These are phyloP conservation scores for Urocolius indicus DNA, from an alignment of 2,113 vertebrate genomes.

Conservation along the genomic window DNA sequence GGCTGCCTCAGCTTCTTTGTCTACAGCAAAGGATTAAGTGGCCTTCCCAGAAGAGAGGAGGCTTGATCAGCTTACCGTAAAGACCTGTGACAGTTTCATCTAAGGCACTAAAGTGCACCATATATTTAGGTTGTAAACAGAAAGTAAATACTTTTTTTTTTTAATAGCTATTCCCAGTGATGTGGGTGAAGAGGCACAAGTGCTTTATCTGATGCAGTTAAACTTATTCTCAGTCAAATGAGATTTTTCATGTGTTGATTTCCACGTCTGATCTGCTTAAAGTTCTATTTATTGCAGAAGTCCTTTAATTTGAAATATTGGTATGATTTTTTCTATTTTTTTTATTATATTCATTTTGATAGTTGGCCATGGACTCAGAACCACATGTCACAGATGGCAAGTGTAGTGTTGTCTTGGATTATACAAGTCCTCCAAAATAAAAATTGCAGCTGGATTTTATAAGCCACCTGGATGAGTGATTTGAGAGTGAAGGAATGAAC, in stretches of 20 bases:
- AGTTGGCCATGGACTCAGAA: not conserved
- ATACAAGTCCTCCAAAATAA: not conserved
- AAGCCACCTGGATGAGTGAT: conserved; percentile 26
- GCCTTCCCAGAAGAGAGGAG: not conserved
- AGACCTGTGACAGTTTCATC: not conserved
- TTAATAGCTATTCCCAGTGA: not conserved
- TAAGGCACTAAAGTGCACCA: not conserved
- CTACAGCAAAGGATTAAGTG: not conserved
- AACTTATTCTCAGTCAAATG: not conserved
- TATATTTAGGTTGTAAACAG: not conserved
- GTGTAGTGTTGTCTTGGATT: not conserved
- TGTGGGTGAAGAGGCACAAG: not conserved
- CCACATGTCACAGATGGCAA: not conserved
- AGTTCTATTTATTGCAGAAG: not conserved
- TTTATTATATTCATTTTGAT: not conserved
- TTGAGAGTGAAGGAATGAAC: not conserved
- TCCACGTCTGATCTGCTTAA: not conserved
- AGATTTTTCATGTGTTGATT: not conserved
- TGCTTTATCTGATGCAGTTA: rapidly evolving
- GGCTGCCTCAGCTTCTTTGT: not conserved
- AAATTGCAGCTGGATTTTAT: conserved; percentile 51
- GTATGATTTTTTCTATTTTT: not conserved
- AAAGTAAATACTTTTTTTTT: not conserved
- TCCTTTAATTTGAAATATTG: not conserved
- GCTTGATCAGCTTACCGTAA: not conserved